phyloP scores from a whole-genome alignment of 2,888 invertebrate genomes.

The Sicus ferrugineus region DNA sequence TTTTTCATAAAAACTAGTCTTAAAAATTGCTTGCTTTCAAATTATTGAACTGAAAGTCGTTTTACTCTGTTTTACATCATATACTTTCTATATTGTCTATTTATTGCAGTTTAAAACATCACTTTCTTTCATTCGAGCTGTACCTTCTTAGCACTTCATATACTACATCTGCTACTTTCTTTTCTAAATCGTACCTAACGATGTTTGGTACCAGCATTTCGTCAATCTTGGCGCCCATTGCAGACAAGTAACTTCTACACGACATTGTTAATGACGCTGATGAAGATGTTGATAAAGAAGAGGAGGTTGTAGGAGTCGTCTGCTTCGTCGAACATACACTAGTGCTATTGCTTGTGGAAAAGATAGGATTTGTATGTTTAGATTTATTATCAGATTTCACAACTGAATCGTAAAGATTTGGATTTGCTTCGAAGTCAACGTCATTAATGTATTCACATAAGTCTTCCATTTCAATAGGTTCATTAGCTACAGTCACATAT shows the following conservation, averaged over 20 bases:
- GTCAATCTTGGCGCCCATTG: not conserved
- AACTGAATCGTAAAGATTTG: too few relatives aligned
- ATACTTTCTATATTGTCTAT: not conserved
- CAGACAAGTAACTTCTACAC: not conserved
- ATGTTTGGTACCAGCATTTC: not conserved
- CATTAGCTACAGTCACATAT: not conserved
- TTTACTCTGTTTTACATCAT: not conserved
- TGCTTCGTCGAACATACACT: too few relatives aligned
- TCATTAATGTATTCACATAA: not conserved
- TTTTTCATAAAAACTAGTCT: too few relatives aligned
- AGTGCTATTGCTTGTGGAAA: too few relatives aligned
- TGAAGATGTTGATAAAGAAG: not conserved
- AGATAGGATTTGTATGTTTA: too few relatives aligned
- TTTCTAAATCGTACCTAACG: constrained; percentile 8
- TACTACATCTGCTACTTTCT: constrained; percentile 11
- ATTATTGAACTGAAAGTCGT: too few relatives aligned
- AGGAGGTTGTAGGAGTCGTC: too few relatives aligned
- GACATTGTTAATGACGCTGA: not conserved
- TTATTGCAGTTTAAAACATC: not conserved
- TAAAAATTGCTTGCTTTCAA: too few relatives aligned
- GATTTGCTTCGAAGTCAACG: not conserved
- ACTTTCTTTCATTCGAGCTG: too few relatives aligned
- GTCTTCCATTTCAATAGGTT: not conserved
- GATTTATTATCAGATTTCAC: not conserved
- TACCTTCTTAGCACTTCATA: constrained; percentile 2